Percentiles rank a stretch among this genome's conserved stretches.
Conservation (phyloP, 2,113 vertebrate species). For the Motacilla alba region DNA sequence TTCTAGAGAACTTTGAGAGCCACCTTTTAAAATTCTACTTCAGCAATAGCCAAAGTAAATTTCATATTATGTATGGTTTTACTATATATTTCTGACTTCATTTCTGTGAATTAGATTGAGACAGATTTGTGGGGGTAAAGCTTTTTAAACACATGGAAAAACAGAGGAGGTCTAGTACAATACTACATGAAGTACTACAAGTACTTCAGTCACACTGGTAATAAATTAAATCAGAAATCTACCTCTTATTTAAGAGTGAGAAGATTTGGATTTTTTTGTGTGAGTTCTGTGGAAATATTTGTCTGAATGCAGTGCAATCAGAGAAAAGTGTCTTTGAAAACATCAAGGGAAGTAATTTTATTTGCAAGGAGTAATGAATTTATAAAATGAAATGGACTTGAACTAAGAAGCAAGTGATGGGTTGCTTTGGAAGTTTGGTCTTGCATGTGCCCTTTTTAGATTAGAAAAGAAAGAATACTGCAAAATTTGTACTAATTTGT, state of each 20-base stretch:
- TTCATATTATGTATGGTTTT: neutral
- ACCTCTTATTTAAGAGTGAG: neutral
- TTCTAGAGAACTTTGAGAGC: neutral
- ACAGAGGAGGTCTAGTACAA: neutral
- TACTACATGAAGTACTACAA: neutral
- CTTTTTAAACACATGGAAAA: neutral
- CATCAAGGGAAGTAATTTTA: neutral
- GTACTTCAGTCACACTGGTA: neutral
- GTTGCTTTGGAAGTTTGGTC: neutral
- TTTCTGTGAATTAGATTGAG: neutral
- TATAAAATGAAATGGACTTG: slow-evolving; percentile 8
- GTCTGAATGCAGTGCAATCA: neutral
- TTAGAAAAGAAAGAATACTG: slow-evolving; percentile 1
- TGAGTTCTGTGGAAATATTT: neutral
- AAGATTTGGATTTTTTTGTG: neutral
- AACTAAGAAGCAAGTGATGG: neutral
- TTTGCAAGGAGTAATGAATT: neutral
- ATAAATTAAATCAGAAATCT: neutral
- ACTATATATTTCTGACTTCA: neutral
- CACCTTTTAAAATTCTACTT: neutral
- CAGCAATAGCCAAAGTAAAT: neutral
- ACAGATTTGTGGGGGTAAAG: neutral
- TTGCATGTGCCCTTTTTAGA: neutral
- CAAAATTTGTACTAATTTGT: slow-evolving; percentile 47
- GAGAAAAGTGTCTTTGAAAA: neutral